Base-by-base conservation (phyloP, 2,888 invertebrate species). In the Heliconius erato region DNA sequence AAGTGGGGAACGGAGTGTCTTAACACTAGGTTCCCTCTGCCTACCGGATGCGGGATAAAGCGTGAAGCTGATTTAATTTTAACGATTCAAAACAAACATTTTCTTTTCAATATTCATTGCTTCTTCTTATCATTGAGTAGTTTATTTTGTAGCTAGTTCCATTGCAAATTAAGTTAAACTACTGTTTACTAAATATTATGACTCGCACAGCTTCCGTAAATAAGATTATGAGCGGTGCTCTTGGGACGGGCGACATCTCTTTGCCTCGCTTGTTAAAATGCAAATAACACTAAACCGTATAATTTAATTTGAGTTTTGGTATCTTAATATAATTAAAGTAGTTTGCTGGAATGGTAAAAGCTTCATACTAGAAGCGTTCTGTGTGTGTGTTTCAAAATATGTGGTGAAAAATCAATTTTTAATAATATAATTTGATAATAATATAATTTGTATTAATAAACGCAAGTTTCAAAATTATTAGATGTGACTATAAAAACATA, bases 201-300 rank as follows among this genome's bases (percentile, higher is more conserved):
- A 68, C 67, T 67, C 19, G 49, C 49, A 67, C 44, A 78, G 67
- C 78, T 49, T 78, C 23, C 26, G 78, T 67, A 78, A 78, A 78
- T 78, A 78, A 67, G 67, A 78, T 78, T 78, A 78, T 67, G 49
- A 68, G 78, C 78, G 67, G 78, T 68, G 65, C 78, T 67, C 78
- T 78, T 49, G 78, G 78, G 67, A 78, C 67, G 67, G 12, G 26
- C 28, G 78, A 65, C 67, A 68, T 78, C 78, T 78, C 67, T 78
- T 78, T 78, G 78, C 78, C 32, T 68, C 49, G 44, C 78, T 78
- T 68, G 78, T 78, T 78, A 78, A 78, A 78, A 78, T 78, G 78
- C 78, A 78, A 78, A 78, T 78, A 78, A 49, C 19, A 68, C 49
- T 68, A 78, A 76, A 68, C 32, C 78, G 49, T 49, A 78, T 67